phyloP scores from a whole-genome alignment of 1,140 invertebrate species.

The Gerris buenoi region DNA sequence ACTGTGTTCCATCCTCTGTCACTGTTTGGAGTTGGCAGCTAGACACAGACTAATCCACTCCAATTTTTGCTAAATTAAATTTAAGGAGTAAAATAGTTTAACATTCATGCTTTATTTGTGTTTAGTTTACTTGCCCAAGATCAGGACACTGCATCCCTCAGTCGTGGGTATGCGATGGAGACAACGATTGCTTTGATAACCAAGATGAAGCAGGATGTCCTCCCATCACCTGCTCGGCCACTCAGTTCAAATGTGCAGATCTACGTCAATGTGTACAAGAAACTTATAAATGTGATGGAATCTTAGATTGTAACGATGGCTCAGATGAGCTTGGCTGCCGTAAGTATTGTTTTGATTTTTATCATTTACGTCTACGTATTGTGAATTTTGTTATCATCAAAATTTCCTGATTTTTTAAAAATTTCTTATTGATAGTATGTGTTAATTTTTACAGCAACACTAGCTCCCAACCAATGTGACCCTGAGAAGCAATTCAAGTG shows the following conservation, averaged over 20 bases:
- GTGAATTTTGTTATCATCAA: no score
- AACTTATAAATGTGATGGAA: constrained; percentile 86
- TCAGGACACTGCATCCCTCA: constrained; percentile 93
- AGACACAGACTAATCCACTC: no score
- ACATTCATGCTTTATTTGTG: no score
- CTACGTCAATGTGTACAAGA: constrained; percentile 82
- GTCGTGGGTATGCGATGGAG: constrained; percentile 76
- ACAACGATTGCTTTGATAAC: constrained; percentile 95
- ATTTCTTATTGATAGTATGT: background rate
- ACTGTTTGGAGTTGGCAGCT: no score
- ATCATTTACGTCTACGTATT: no score
- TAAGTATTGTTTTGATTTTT: constrained; percentile 27
- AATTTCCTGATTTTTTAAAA: background rate
- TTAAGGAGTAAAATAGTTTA: no score
- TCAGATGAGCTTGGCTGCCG: constrained; percentile 78
- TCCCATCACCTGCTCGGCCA: constrained; percentile 79
- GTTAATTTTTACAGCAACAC: background rate
- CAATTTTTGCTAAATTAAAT: no score
- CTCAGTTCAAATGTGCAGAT: constrained; percentile 85
- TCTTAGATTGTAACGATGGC: constrained; percentile 80
- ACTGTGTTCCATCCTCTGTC: no score
- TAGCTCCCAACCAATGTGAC: constrained; percentile 55
- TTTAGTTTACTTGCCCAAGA: constrained; percentile 79
- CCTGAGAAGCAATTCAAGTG: constrained; percentile 81
- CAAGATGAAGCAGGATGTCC: constrained; percentile 94